Base-by-base conservation (phyloP, 2,797 vertebrate genomes). In the Ciconia nigra region DNA sequence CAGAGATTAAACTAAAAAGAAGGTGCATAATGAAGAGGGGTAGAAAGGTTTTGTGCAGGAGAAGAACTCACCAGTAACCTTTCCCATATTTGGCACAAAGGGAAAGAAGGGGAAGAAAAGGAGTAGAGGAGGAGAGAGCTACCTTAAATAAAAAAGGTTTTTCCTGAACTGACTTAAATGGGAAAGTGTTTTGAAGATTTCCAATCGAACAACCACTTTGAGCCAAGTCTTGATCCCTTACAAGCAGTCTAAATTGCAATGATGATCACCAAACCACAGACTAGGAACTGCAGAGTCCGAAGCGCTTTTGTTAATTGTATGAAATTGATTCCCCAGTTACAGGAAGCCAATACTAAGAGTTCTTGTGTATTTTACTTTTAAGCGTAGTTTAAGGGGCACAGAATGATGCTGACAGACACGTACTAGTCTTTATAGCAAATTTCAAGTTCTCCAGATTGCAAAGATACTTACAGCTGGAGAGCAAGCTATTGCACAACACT, bases 51-150 rank as follows among this genome's bases (percentile, higher is more conserved):
- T 62, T 61, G 15, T 37, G 22, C 12, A 22, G 29, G 33, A 76
- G 19, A 3, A 74, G 24, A 73, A 80, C 24, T 46, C 26, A 4
- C 11, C 9, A 94, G 15, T 11, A 54, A 74, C 9, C 16, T 46
- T 71, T 49, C 6, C 2, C 13, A 41, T 19, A 49, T 7, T 35
- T 6, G 13, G 12, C 10, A 65, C 11, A 42, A 86, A 72, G 35
- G 6, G 7, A 61, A 19, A 72, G 15, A 19, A 42, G 1, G 0
- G 13, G 3, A 0, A 4, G 4, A 2, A n/a, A 37, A 55, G 5
- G 13, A 62, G 7, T 28, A 51, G 21, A 66, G 19, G 5, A 65
- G 11, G 5, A 93, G 42, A 51, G 10, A 15, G 20, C 13, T 73
- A 51, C 24, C 46, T n/a, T 41, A 70, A 90, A 67, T 11, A 59